These are phyloP conservation scores for Folsomia candida DNA, from an alignment of 2,888 invertebrate genomes.

Conservation along the genomic window DNA sequence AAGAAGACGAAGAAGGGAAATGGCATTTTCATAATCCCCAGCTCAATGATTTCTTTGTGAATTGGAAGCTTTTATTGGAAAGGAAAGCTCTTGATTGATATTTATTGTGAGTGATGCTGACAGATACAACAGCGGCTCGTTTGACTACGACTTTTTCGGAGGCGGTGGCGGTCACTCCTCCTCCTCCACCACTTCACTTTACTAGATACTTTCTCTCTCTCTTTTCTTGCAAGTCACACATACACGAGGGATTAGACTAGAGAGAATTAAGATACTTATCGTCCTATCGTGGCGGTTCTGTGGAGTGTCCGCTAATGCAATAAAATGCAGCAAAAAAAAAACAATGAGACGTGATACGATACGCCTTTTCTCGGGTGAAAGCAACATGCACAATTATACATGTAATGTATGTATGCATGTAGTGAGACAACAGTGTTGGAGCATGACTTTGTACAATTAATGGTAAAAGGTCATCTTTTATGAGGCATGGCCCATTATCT, in stretches of 20 bases:
- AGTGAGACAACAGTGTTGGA: not conserved
- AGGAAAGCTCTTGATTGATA: not conserved
- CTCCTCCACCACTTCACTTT: no score
- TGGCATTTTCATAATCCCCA: not conserved
- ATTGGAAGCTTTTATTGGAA: slow-evolving; percentile 6
- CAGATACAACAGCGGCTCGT: not conserved
- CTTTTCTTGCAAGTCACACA: not conserved
- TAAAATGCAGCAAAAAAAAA: no score
- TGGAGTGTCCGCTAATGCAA: not conserved
- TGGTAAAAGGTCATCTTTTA: not conserved
- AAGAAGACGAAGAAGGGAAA: not conserved
- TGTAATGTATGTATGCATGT: no score
- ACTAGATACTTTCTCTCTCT: not conserved
- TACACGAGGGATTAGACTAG: not conserved
- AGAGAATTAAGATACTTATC: not conserved
- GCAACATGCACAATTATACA: not conserved
- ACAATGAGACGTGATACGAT: no score
- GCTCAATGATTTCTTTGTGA: slow-evolving; percentile 1
- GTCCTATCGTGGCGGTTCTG: not conserved
- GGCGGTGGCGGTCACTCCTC: not conserved
- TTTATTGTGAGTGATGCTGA: not conserved
- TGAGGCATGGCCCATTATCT: not conserved
- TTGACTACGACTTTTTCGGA: no score
- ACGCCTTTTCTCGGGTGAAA: no score
- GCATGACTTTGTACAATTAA: not conserved